phyloP scores from a whole-genome alignment of 2,113 vertebrate species.

The Pagrus major region DNA sequence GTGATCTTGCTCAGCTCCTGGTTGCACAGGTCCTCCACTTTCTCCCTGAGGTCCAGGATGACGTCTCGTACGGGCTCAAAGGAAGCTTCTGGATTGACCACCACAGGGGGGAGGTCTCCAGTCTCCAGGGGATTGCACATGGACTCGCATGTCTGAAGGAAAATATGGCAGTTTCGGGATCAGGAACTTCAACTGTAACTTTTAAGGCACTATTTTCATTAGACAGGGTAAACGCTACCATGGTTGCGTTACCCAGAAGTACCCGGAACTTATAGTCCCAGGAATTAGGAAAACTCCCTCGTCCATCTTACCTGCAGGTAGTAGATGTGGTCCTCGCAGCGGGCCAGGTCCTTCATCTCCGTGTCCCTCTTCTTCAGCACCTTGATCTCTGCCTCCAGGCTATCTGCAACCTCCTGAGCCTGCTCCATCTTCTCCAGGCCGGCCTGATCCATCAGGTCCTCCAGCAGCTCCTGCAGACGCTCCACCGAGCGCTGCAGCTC shows the following conservation, averaged over 20 bases:
- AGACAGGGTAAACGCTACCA: too few relatives aligned
- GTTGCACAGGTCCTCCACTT: slow-evolving; percentile 83
- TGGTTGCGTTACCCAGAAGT: too few relatives aligned
- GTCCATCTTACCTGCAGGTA: slow-evolving; percentile 77
- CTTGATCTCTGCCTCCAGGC: slow-evolving; percentile 77
- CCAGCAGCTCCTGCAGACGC: slow-evolving; percentile 80
- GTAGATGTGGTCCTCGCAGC: slow-evolving; percentile 82
- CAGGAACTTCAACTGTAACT: neutral
- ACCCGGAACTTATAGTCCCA: too few relatives aligned
- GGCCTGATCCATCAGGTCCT: slow-evolving; percentile 78
- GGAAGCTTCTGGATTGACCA: slow-evolving; percentile 71
- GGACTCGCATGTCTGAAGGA: slow-evolving; percentile 72
- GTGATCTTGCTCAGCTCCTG: slow-evolving; percentile 81
- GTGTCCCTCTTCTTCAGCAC: slow-evolving; percentile 77
- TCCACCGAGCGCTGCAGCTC: slow-evolving; percentile 82
- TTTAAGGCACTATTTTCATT: neutral
- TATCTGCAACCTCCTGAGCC: slow-evolving; percentile 76
- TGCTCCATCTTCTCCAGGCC: slow-evolving; percentile 79
- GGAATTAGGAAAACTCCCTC: too few relatives aligned
- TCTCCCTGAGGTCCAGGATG: slow-evolving; percentile 77
- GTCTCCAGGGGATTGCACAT: slow-evolving; percentile 73
- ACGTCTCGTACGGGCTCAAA: slow-evolving; percentile 73
- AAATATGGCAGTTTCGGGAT: neutral
- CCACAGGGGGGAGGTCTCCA: slow-evolving; percentile 73
- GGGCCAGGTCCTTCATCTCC: slow-evolving; percentile 78